Conservation (phyloP, 2,888 invertebrate species). For the Argynnis bischoffii region DNA sequence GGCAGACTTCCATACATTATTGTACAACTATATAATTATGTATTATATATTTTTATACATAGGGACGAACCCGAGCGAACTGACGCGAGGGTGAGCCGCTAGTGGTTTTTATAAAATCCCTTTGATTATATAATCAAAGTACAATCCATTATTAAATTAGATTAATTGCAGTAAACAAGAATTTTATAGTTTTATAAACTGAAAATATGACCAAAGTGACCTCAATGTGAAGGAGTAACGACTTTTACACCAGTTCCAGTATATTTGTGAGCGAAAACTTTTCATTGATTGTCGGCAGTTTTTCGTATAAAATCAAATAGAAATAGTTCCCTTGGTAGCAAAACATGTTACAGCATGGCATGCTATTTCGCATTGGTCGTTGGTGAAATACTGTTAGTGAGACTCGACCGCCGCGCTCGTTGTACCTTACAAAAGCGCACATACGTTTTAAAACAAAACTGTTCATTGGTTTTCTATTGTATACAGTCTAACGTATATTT, state of each 20-base stretch:
- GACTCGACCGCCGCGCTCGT: constrained; percentile 19
- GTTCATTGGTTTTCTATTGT: constrained; percentile 17
- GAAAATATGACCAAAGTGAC: not conserved
- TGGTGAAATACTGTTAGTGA: constrained; percentile 27
- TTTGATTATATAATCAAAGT: not conserved
- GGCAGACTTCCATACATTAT: no score
- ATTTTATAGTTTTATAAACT: not conserved
- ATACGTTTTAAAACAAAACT: constrained; percentile 18
- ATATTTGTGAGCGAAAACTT: constrained; percentile 13
- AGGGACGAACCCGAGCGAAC: no score
- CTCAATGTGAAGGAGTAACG: constrained; percentile 7
- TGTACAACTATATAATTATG: no score
- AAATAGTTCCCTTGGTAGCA: constrained; percentile 20
- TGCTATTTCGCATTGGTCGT: constrained; percentile 27
- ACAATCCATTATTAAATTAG: not conserved
- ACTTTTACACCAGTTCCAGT: constrained; percentile 3
- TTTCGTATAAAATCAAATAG: constrained; percentile 25
- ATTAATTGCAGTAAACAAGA: no score
- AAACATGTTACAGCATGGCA: constrained; percentile 14
- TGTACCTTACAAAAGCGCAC: constrained; percentile 22
- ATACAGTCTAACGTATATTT: constrained; percentile 13
- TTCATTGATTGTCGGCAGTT: constrained; percentile 20
- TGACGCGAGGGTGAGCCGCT: no score
- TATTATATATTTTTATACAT: no score
- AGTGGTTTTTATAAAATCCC: no score